Base-by-base conservation (phyloP, 2,113 vertebrate species). In the Alaudala cheleensis region DNA sequence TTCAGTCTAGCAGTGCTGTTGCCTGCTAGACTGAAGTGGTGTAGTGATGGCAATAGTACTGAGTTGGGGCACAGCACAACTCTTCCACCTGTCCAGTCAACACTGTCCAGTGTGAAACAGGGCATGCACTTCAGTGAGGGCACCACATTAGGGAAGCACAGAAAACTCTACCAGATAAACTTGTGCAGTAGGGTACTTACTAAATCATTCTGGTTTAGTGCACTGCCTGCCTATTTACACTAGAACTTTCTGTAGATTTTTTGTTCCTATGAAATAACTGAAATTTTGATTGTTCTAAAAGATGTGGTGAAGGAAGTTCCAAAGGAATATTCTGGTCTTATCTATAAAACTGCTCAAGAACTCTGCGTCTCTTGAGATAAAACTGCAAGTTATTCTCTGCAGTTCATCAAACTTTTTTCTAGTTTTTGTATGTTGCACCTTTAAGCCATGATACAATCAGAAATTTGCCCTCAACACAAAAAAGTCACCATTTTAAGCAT, bases 31-130 rank as follows among this genome's bases (percentile, higher is more conserved):
- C n/a, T n/a, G n/a, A 40, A 74, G 57, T 1, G 9, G 7, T 12
- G 13, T 11, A 29, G 8, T 73, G 42, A 26, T 57, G 47, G 34
- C 13, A 5, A 0, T 10, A 12, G 42, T 5, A 9, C 16, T 20
- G 23, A 26, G 21, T 1, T 12, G 5, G 6, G n/a, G 29, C 1
- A 0, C 21, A 40, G 45, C 39, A 7, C 57, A 49, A 1, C 31
- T 39, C 44, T 62, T 69, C 9, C 37, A 23, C 19, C 57, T 53
- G 29, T 5, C 72, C 54, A 11, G 29, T 31, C 40, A 34, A 14
- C 11, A 0, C 67, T 21, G 7, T 3, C 12, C 21, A 7, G 1
- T 9, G 20, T 33, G 24, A 67, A 88, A 39, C 9, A 17, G 16
- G 13, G 33, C 7, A 19, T 51, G 39, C 23, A 12, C 44, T 31